phyloP scores from a whole-genome alignment of 1,140 invertebrate genomes.

The Tetragnatha versicolor region DNA sequence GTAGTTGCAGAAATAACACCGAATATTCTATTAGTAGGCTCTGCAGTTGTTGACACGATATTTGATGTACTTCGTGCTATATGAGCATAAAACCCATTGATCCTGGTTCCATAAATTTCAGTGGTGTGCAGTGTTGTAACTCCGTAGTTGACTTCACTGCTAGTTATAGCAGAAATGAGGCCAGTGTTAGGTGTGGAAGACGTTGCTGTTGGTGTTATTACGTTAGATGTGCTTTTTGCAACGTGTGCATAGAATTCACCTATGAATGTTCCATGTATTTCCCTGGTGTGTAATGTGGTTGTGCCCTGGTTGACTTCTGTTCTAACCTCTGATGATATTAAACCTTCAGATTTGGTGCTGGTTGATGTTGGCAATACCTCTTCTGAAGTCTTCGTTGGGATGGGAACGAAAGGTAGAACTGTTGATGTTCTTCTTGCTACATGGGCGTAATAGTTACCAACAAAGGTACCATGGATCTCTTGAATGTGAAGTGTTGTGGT shows the following conservation, averaged over 20 bases:
- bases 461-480: conserved; percentile 63
- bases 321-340: conserved; percentile 85
- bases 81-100: conserved; percentile 87
- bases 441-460: conserved; percentile 65
- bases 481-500: conserved; percentile 63
- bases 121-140: conserved; percentile 90
- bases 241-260: conserved; percentile 88
- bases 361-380: conserved; percentile 69
- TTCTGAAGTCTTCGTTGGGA: neutral
- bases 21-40: neutral
- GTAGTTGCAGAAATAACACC: conserved; percentile 50
- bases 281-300: conserved; percentile 90
- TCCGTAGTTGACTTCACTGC: conserved; percentile 88
- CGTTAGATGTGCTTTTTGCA: conserved; percentile 55
- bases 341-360: conserved; percentile 68
- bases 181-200: conserved; percentile 68
- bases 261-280: conserved; percentile 84
- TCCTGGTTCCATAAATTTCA: conserved; percentile 83
- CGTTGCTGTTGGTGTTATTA: conserved; percentile 25
- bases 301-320: conserved; percentile 91
- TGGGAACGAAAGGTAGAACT: conserved; percentile 45
- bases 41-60: conserved; percentile 7
- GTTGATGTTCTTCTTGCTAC: conserved; percentile 64
- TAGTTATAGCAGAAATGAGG: conserved; percentile 82
- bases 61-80: conserved; percentile 64